Evolutionary conservation across 53 echinoderm and acorn worm species (phyloP).

Genomic region (Patiria pectinifera): DNA sequence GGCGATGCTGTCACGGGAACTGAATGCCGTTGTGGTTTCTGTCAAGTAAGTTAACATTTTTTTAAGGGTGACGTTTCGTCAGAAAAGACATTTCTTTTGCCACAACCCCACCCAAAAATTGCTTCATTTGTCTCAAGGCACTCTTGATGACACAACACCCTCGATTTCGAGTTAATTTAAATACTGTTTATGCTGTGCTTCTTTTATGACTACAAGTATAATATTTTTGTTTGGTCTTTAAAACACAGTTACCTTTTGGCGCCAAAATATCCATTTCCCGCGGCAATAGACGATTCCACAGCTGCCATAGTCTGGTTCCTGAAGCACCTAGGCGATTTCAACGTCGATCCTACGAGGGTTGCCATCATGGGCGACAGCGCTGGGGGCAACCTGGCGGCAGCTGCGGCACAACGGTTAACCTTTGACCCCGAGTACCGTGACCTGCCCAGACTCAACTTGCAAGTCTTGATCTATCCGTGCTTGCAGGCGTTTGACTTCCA

Average conservation of each 20-base stretch:
- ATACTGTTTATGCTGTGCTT: too few relatives aligned
- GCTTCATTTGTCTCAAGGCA: too few relatives aligned
- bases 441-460: constrained; percentile 71
- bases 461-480: constrained; percentile 8
- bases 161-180: too few relatives aligned
- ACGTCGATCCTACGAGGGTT: constrained; percentile 52
- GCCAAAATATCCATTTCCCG: constrained; percentile 78
- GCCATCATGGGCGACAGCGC: too few relatives aligned
- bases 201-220: too few relatives aligned
- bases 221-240: neutral
- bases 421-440: constrained; percentile 57
- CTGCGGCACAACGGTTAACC: constrained; percentile 69
- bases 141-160: too few relatives aligned
- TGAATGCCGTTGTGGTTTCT: neutral
- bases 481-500: constrained; percentile 78
- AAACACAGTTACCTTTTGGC: constrained; percentile 82
- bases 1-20: neutral
- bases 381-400: neutral
- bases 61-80: too few relatives aligned
- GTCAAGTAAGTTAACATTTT: neutral
- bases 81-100: too few relatives aligned
- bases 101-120: too few relatives aligned
- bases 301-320: constrained; percentile 79
- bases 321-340: constrained; percentile 62
- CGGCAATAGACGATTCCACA: constrained; percentile 76